Conservation (phyloP, 2,113 vertebrate genomes). For the Ovis canadensis region DNA sequence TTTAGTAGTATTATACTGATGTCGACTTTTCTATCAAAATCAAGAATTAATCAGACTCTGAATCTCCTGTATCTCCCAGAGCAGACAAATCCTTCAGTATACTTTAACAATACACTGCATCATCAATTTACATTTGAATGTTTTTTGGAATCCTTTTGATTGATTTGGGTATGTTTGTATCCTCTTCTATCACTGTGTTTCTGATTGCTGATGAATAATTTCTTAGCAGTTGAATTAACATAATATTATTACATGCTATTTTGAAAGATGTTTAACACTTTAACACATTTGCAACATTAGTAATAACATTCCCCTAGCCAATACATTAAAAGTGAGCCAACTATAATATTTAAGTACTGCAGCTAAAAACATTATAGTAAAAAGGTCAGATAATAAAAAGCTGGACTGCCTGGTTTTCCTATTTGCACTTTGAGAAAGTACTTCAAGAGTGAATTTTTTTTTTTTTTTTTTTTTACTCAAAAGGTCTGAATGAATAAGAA, state of each 20-base stretch:
- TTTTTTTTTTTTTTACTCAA: not conserved
- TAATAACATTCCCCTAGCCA: not conserved
- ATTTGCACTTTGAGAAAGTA: not conserved
- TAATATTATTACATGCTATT: not conserved
- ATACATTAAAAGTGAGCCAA: not conserved
- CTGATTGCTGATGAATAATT: not conserved
- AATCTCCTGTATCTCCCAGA: not conserved
- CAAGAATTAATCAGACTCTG: not conserved
- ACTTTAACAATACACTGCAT: not conserved
- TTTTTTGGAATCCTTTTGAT: not conserved
- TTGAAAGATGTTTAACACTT: constrained; percentile 1
- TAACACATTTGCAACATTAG: not conserved
- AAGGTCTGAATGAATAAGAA: not conserved
- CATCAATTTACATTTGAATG: not conserved
- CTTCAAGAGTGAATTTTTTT: not conserved
- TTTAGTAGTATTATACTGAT: not conserved
- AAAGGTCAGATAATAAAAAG: not conserved
- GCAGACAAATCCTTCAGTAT: not conserved
- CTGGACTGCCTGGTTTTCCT: not conserved
- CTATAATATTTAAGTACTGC: not conserved
- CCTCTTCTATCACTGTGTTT: not conserved
- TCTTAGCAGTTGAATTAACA: not conserved
- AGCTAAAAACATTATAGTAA: not conserved
- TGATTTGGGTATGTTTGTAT: not conserved
- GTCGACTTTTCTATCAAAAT: not conserved